Evolutionary conservation across 2,113 vertebrate genomes (phyloP).

Genomic region (Centrocercus urophasianus): DNA sequence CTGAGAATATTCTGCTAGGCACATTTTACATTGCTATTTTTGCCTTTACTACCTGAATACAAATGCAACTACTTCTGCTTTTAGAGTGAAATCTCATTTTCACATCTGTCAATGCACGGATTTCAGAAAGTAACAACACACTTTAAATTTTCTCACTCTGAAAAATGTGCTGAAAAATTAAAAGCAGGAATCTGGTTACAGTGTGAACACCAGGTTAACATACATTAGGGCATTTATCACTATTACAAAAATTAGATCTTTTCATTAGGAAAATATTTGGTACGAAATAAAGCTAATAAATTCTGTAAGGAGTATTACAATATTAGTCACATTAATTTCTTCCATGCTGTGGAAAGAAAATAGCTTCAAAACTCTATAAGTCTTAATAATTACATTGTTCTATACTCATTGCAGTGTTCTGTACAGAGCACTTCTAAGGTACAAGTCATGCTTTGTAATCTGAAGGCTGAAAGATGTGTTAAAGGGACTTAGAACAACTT

Average conservation of each 20-base stretch:
- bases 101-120: not conserved
- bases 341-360: not conserved
- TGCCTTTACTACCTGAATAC: not conserved
- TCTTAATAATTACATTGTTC: not conserved
- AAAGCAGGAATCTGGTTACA: not conserved
- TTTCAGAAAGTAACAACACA: not conserved
- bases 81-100: not conserved
- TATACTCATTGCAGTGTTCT: not conserved
- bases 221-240: not conserved
- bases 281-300: not conserved
- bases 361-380: not conserved
- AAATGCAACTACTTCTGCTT: not conserved
- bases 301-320: not conserved
- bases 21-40: not conserved
- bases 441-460: not conserved
- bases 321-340: not conserved
- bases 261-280: not conserved
- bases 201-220: not conserved
- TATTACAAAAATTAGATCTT: not conserved
- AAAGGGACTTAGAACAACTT: not conserved
- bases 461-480: not conserved
- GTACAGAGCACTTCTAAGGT: fast-evolving
- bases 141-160: not conserved
- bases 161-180: not conserved
- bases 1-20: not conserved